Evolutionary conservation across 2,888 invertebrate species (phyloP), one percentile per base, ranked within the genome.

Genomic region (Pachycephus smyrnensis): DNA sequence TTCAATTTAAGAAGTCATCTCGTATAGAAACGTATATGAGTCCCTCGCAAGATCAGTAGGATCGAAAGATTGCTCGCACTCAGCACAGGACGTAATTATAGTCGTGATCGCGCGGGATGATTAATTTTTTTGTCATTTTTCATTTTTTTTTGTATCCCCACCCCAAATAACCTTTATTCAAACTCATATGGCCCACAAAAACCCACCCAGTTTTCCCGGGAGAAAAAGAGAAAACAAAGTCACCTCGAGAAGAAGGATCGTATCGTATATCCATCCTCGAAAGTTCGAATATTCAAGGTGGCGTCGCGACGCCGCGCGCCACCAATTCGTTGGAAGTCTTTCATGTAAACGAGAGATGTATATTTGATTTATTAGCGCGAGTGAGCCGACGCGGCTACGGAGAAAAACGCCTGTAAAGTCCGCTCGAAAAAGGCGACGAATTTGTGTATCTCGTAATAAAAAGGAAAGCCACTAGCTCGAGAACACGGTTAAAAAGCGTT

Each of bases 401-500:
- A 55, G 40, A 55, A 55, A 15, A 55, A 23, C 40, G 40, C 40
- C 23, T 55, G 40, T 55, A 55, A 55, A 55, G 23, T 55, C 23
- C 40, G 23, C 40, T 55, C 40, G 40, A 55, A 55, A 55, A 55
- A 55, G 40, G 40, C 40, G 40, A 55, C 23, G 40, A 55, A 55
- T 55, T 55, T 55, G 40, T 55, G 40, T 55, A 55, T 55, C 40
- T 55, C 40, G 40, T 55, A 55, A 55, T 55, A 55, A 55, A 55
- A 55, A 55, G 15, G 40, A 55, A 55, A 55, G 40, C 40, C 40
- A 55, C 40, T 55, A 73, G 73, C 73, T 73, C 68, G 68, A 74
- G 69, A 77, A 77, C 68, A 73, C 73, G 69, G 77, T 68, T 77
- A 73, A 77, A 74, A 77, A 73, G 73, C 40, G 40, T 55, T 55